Conservation (phyloP, 2,888 invertebrate genomes). For the Scaptomyza cyrtandrae region DNA sequence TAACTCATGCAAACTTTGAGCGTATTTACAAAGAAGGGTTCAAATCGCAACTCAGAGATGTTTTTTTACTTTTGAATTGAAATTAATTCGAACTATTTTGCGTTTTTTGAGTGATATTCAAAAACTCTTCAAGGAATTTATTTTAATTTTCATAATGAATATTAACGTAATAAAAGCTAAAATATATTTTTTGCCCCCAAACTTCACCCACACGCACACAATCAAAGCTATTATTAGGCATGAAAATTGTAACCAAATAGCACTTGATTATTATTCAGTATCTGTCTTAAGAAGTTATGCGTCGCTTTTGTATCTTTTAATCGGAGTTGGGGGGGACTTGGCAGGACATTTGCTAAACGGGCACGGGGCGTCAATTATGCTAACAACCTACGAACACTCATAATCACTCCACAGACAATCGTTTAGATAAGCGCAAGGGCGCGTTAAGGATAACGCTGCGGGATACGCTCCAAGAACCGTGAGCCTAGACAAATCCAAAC, state of each 20-base stretch:
- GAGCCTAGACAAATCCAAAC: conserved; percentile 45
- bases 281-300: conserved; percentile 39
- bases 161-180: too few species aligned
- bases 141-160: not conserved
- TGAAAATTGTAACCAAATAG: conserved; percentile 68
- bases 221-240: conserved; percentile 69
- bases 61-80: not conserved
- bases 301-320: conserved; percentile 20
- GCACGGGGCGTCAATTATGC: conserved; percentile 79
- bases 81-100: not conserved
- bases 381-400: conserved; percentile 80
- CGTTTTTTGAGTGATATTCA: not conserved
- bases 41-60: not conserved
- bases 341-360: conserved; percentile 48
- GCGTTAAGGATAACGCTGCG: conserved; percentile 78
- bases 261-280: conserved; percentile 78
- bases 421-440: conserved; percentile 76
- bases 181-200: not conserved
- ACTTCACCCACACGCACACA: conserved; percentile 3
- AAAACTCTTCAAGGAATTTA: not conserved
- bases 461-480: conserved; percentile 59
- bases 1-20: conserved; percentile 26
- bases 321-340: not conserved
- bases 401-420: conserved; percentile 82
- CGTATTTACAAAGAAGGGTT: conserved; percentile 8